These are phyloP conservation scores for Odontesthes bonariensis DNA, from an alignment of 2,113 vertebrate species.

Conservation along the genomic window DNA sequence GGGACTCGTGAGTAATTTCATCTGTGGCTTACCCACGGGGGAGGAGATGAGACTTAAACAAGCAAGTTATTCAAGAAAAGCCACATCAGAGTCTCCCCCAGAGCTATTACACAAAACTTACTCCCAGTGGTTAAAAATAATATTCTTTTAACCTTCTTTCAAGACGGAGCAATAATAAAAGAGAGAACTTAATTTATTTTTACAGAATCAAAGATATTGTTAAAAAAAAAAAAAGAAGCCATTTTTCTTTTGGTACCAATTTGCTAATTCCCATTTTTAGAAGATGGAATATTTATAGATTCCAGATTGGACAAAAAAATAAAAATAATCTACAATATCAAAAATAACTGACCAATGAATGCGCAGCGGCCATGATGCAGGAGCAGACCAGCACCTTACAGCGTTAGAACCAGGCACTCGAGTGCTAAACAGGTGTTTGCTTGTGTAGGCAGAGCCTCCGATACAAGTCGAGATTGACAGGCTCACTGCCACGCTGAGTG, in stretches of 20 bases:
- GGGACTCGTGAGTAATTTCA: constrained; percentile 69
- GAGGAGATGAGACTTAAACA: constrained; percentile 64
- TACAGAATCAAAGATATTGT: constrained; percentile 46
- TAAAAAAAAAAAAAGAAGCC: constrained; percentile 40
- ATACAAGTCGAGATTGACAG: constrained; percentile 73
- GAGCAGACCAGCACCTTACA: constrained; percentile 46
- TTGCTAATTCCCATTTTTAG: constrained; percentile 39
- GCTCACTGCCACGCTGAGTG: constrained; percentile 72
- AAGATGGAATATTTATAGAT: constrained; percentile 5
- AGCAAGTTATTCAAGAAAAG: constrained; percentile 71
- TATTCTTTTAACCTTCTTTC: constrained; percentile 33
- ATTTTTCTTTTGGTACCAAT: constrained; percentile 51
- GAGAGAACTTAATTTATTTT: neutral
- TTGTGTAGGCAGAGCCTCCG: constrained; percentile 46
- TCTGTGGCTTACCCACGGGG: constrained; percentile 45
- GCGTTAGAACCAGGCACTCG: constrained; percentile 25
- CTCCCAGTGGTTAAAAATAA: constrained; percentile 44
- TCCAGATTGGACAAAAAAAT: constrained; percentile 54
- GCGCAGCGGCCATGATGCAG: constrained; percentile 7
- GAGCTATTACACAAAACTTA: constrained; percentile 56
- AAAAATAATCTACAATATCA: constrained; percentile 38
- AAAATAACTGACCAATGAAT: constrained; percentile 47
- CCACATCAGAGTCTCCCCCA: constrained; percentile 58
- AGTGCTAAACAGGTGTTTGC: constrained; percentile 49
- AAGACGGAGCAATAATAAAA: constrained; percentile 13